These are phyloP conservation scores for Baronia brevicornis DNA, from an alignment of 2,888 invertebrate species.

Conservation along the genomic window DNA sequence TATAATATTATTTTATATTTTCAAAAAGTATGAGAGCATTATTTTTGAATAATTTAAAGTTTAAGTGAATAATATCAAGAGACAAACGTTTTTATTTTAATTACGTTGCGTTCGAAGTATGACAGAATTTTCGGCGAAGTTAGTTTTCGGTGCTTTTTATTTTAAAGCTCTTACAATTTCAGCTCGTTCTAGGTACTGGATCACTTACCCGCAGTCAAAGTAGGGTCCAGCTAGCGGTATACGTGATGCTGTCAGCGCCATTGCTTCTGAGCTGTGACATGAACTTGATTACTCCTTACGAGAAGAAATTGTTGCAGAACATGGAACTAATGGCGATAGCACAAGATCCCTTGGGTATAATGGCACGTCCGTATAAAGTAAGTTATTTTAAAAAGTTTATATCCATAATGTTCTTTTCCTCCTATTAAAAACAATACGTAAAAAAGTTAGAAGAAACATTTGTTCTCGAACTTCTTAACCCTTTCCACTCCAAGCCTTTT, in stretches of 20 bases:
- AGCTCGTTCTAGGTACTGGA: constrained; percentile 73
- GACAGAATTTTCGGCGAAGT: too few species aligned
- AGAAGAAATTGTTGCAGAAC: constrained; percentile 75
- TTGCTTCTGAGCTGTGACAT: constrained; percentile 80
- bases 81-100: too few species aligned
- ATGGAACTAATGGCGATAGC: constrained; percentile 76
- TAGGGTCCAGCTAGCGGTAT: constrained; percentile 78
- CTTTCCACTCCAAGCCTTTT: too few species aligned
- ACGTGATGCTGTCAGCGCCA: constrained; percentile 80
- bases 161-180: constrained; percentile 22
- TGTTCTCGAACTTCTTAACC: too few species aligned
- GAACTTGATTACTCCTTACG: constrained; percentile 45
- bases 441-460: too few species aligned
- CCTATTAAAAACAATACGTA: too few species aligned
- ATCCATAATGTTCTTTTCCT: not conserved
- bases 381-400: constrained; percentile 11
- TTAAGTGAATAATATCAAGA: too few species aligned
- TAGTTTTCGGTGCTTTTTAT: not conserved
- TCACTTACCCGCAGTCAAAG: constrained; percentile 73
- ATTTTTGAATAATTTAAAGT: too few species aligned
- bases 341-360: constrained; percentile 78
- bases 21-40: too few species aligned
- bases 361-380: constrained; percentile 64
- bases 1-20: too few species aligned
- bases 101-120: too few species aligned